Conservation (phyloP, 2,113 vertebrate species). For the Apodemus speciosus region DNA sequence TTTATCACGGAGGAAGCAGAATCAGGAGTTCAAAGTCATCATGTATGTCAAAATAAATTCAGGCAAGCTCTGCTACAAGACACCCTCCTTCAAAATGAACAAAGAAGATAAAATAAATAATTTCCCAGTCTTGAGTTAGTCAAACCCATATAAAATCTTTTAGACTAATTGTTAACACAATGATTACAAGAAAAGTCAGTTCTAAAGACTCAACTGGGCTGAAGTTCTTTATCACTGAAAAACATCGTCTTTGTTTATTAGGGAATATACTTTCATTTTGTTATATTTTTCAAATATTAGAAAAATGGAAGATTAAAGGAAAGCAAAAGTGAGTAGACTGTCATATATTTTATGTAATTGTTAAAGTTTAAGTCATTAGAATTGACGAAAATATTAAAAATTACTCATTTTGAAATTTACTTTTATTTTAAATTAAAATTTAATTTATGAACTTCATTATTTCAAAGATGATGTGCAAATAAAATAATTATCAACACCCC, state of each 20-base stretch:
- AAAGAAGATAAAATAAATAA: background rate
- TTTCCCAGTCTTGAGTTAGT: background rate
- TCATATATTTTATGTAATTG: background rate
- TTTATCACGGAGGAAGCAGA: background rate
- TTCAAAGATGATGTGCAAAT: background rate
- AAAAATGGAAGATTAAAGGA: background rate
- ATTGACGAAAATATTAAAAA: background rate
- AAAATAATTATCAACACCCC: background rate
- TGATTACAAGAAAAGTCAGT: background rate
- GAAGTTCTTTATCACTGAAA: background rate
- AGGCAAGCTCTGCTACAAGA: background rate
- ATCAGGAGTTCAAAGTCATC: background rate
- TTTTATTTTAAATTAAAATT: background rate
- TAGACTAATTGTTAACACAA: background rate
- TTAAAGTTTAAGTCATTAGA: background rate
- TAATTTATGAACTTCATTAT: background rate
- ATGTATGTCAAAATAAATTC: background rate
- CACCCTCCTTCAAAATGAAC: background rate
- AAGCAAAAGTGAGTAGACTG: background rate
- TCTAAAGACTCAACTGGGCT: background rate
- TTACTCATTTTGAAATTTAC: background rate
- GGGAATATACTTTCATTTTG: background rate
- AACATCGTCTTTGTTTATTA: background rate
- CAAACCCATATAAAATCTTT: background rate
- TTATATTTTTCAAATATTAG: constrained; percentile 10